These are phyloP conservation scores for Synergus umbraculus DNA, from an alignment of 2,888 invertebrate species.

Conservation along the genomic window DNA sequence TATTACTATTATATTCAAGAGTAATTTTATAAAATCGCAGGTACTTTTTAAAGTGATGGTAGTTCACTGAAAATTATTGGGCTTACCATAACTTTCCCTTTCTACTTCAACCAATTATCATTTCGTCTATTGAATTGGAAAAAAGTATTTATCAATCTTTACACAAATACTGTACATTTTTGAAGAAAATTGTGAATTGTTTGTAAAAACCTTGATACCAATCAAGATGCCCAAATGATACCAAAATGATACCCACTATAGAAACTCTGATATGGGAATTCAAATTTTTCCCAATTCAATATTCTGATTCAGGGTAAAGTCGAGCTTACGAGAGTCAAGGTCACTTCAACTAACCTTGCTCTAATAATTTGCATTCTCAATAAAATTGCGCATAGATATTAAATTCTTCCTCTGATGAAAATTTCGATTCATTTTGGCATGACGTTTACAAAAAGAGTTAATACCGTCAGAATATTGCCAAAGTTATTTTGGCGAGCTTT, in stretches of 20 bases:
- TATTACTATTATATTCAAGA: not conserved
- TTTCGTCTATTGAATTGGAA: not conserved
- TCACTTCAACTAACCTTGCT: not conserved
- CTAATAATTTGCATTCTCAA: constrained; percentile 7
- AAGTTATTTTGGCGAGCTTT: not conserved
- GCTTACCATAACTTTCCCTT: not conserved
- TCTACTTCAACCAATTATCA: no score
- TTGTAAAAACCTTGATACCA: no score
- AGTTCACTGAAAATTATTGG: not conserved
- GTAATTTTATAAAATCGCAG: not conserved
- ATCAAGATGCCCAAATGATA: no score
- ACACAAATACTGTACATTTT: no score
- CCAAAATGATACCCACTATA: not conserved
- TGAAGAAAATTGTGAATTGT: no score
- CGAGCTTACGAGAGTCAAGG: not conserved
- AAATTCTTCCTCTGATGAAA: not conserved
- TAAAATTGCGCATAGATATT: not conserved
- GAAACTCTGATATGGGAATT: not conserved
- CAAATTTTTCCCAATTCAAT: not conserved
- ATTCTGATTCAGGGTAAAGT: not conserved
- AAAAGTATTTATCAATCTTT: not conserved
- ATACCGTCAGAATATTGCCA: not conserved
- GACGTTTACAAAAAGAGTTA: not conserved
- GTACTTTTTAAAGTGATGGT: not conserved
- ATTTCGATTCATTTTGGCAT: not conserved